A percentile compares a stretch with the other conserved stretches of the same genome.
Conservation (phyloP, 2,797 vertebrate genomes). For the Schizopygopsis pylzovi region DNA sequence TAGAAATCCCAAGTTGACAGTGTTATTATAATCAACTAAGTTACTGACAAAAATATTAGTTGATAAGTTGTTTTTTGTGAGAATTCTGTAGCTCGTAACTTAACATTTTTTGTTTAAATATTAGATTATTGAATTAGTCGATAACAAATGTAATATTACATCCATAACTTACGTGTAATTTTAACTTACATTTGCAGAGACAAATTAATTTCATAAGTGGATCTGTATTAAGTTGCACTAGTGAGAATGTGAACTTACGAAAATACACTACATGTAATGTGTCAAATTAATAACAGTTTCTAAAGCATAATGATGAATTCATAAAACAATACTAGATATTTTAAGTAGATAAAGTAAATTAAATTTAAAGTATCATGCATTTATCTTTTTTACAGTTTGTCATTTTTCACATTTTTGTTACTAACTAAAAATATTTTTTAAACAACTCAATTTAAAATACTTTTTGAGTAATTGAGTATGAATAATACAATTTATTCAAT, state of each 20-base stretch:
- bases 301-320: neutral
- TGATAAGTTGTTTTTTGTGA: neutral
- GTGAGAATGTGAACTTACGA: neutral
- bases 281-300: neutral
- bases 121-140: neutral
- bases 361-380: neutral
- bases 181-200: neutral
- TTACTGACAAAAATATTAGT: neutral
- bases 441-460: neutral
- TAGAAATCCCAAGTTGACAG: neutral
- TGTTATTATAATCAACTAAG: neutral
- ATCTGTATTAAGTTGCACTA: neutral
- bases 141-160: neutral
- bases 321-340: neutral
- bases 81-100: neutral
- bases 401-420: neutral
- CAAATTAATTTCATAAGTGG: too few relatives aligned
- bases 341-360: neutral
- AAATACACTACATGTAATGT: neutral
- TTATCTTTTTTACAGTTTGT: neutral
- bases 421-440: too few relatives aligned
- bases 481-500: neutral
- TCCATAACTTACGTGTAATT: neutral
- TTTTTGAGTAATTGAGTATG: neutral
- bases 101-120: neutral